Percentiles rank a stretch among this genome's conserved stretches.
phyloP scores from a whole-genome alignment of 92 coral and sea anemone species.

The Umimayanthus kanabou region DNA sequence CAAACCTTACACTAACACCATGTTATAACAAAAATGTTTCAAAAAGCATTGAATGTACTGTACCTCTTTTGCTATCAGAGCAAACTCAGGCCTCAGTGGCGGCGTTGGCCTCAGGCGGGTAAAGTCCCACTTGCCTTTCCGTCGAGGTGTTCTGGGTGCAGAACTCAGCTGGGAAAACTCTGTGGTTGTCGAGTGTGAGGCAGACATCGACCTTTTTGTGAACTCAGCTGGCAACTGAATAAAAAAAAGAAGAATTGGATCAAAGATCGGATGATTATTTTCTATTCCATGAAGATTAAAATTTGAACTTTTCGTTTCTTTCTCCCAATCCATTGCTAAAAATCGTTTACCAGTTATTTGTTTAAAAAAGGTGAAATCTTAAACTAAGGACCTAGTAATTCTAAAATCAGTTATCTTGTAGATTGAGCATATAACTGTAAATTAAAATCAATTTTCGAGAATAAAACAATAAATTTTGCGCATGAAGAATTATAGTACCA shows the following conservation, averaged over 20 bases:
- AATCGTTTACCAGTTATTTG: too few species aligned
- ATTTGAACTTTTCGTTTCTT: too few species aligned
- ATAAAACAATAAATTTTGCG: too few species aligned
- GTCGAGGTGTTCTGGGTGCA: constrained; percentile 76
- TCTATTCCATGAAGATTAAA: not conserved
- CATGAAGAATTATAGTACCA: too few species aligned
- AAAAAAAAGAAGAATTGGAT: not conserved
- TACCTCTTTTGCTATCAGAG: constrained; percentile 97
- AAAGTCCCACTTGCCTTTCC: constrained; percentile 89
- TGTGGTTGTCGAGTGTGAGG: constrained; percentile 87
- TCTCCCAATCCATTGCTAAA: too few species aligned
- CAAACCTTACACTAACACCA: not conserved
- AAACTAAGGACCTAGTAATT: too few species aligned
- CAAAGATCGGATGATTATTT: too few species aligned
- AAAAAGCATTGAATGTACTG: not conserved
- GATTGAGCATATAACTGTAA: too few species aligned
- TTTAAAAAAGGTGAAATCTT: too few species aligned
- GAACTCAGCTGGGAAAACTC: constrained; percentile 82
- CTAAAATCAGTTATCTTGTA: too few species aligned
- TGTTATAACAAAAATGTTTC: too few species aligned
- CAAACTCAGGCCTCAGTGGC: constrained; percentile 95
- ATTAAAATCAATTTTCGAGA: too few species aligned
- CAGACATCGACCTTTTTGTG: constrained; percentile 62
- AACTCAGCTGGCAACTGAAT: constrained; percentile 36
- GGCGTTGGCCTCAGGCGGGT: constrained; percentile 95